Percentiles rank a stretch among this genome's conserved stretches.
These are phyloP conservation scores for Conomelus anceps DNA, from an alignment of 2,888 invertebrate genomes.

Conservation along the genomic window DNA sequence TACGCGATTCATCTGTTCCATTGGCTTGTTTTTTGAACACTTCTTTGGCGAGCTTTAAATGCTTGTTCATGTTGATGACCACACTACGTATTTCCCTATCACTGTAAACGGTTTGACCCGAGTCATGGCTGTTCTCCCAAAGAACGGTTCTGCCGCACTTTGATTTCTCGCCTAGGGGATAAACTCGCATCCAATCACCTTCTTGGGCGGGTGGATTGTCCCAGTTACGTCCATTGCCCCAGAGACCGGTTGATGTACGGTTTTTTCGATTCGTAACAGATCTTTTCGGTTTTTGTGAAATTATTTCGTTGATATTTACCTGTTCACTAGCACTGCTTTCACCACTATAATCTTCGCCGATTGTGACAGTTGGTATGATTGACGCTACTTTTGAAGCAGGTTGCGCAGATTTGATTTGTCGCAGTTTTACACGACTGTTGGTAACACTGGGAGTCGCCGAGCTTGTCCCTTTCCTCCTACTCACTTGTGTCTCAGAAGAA, in stretches of 20 bases:
- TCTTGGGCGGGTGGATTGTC: slow-evolving; percentile 53
- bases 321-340: slow-evolving; percentile 8
- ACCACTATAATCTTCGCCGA: slow-evolving; percentile 21
- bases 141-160: slow-evolving; percentile 8
- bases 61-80: slow-evolving; percentile 28
- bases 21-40: slow-evolving; percentile 19
- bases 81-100: slow-evolving; percentile 30
- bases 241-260: slow-evolving; percentile 36
- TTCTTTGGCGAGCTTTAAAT: slow-evolving; percentile 27
- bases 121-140: slow-evolving; percentile 18
- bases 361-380: slow-evolving; percentile 22
- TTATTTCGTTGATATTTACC: slow-evolving; percentile 13
- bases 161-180: slow-evolving; percentile 46
- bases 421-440: background rate
- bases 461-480: slow-evolving; percentile 8
- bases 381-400: slow-evolving; percentile 11
- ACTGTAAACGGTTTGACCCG: slow-evolving; percentile 23
- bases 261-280: background rate
- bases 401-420: slow-evolving; percentile 3
- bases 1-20: slow-evolving; percentile 22
- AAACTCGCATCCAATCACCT: slow-evolving; percentile 72
- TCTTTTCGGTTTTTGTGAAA: background rate
- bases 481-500: background rate
- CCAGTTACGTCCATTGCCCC: slow-evolving; percentile 71
- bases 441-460: background rate